Percentiles rank a stretch among this genome's conserved stretches.
Conservation (phyloP, 2,888 invertebrate genomes). For the Lutraria lutraria region DNA sequence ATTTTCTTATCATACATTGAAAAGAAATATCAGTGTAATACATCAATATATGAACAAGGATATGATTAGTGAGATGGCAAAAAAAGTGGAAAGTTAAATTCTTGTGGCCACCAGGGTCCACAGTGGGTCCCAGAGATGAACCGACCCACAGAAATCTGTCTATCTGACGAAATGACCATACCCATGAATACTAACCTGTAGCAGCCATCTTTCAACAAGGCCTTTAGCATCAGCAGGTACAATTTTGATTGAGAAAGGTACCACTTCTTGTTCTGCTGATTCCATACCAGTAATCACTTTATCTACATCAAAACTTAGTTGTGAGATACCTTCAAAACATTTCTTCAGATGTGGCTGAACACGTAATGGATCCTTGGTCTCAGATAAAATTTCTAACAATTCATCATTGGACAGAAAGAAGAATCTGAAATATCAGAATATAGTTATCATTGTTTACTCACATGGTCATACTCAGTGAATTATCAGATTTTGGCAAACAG, state of each 20-base stretch:
- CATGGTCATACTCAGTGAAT: too few relatives aligned
- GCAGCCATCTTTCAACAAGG: slow-evolving; percentile 86
- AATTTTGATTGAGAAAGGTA: slow-evolving; percentile 82
- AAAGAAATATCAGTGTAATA: too few relatives aligned
- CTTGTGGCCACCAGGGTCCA: too few relatives aligned
- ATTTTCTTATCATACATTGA: too few relatives aligned
- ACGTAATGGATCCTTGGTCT: slow-evolving; percentile 86
- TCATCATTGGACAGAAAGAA: slow-evolving; percentile 87
- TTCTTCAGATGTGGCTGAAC: slow-evolving; percentile 87
- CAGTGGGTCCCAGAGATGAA: too few relatives aligned
- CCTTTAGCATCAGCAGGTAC: slow-evolving; percentile 85
- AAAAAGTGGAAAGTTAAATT: too few relatives aligned
- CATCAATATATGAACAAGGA: too few relatives aligned
- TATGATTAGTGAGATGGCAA: too few relatives aligned
- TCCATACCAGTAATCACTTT: slow-evolving; percentile 86
- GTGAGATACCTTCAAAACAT: slow-evolving; percentile 86
- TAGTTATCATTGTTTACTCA: too few relatives aligned
- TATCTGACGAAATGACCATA: too few relatives aligned
- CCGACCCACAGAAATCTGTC: too few relatives aligned
- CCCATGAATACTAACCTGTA: slow-evolving; percentile 79
- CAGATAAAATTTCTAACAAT: slow-evolving; percentile 86
- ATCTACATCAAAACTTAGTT: slow-evolving; percentile 83
- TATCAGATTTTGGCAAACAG: too few relatives aligned
- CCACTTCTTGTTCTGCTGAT: slow-evolving; percentile 86
- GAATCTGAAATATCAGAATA: slow-evolving; percentile 76